Evolutionary conservation across 2,888 invertebrate genomes (phyloP).

Genomic region (Arrhopalites spinosus): DNA sequence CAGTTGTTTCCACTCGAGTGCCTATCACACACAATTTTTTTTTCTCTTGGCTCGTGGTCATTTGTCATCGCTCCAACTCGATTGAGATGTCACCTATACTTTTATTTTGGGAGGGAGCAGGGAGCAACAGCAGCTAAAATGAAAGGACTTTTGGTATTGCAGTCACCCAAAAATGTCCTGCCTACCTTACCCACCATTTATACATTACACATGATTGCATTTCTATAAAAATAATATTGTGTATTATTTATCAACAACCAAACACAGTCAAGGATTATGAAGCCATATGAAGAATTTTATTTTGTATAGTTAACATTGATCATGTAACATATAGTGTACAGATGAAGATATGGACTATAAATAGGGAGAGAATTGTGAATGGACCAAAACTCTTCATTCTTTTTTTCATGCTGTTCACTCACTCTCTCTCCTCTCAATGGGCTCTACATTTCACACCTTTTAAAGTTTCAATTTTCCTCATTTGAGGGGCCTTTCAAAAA

Average conservation of each 20-base stretch:
- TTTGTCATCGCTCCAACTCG: constrained; percentile 45
- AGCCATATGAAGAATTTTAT: neutral
- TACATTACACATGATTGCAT: neutral
- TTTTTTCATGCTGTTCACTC: neutral
- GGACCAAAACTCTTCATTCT: neutral
- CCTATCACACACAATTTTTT: constrained; percentile 14
- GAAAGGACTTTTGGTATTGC: too few relatives aligned
- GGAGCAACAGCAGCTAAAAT: too few relatives aligned
- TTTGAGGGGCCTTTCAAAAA: neutral
- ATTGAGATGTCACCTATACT: constrained; percentile 46
- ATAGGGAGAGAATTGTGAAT: constrained; percentile 12
- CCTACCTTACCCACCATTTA: constrained; percentile 19
- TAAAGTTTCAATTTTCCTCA: constrained; percentile 12
- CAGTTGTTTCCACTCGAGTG: constrained; percentile 41
- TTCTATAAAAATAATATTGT: constrained; percentile 20
- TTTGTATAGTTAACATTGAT: neutral
- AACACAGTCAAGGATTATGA: neutral
- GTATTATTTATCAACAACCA: constrained; percentile 23
- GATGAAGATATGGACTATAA: neutral
- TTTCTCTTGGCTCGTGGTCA: constrained; percentile 44
- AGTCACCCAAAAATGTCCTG: neutral
- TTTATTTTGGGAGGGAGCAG: constrained; percentile 40
- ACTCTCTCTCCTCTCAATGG: constrained; percentile 13
- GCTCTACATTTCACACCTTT: constrained; percentile 29
- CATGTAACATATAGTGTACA: neutral